Conservation (phyloP, 2,113 vertebrate species). For the Xenus cinereus region DNA sequence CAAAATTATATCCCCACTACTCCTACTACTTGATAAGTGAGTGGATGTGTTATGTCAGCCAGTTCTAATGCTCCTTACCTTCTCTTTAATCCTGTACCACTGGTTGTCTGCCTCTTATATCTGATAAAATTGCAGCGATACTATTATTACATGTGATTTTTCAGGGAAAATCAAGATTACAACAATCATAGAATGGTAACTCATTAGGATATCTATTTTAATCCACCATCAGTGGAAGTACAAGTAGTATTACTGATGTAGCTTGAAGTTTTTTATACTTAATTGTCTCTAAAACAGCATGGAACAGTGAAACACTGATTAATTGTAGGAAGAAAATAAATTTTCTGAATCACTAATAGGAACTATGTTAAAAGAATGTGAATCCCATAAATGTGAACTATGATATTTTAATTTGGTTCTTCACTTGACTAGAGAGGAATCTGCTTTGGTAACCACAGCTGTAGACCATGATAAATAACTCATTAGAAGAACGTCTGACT, state of each 20-base stretch:
- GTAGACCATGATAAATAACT: not conserved
- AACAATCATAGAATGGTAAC: not conserved
- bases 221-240: not conserved
- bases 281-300: not conserved
- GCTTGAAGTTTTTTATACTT: not conserved
- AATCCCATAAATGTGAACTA: not conserved
- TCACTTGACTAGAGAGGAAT: not conserved
- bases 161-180: not conserved
- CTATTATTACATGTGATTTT: not conserved
- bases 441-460: not conserved
- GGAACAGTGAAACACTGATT: not conserved
- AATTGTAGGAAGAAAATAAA: not conserved
- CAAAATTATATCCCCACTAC: not conserved
- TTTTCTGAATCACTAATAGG: not conserved
- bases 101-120: not conserved
- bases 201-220: not conserved
- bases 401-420: slow-evolving; percentile 30
- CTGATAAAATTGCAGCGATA: not conserved
- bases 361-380: not conserved
- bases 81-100: not conserved
- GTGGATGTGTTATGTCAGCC: not conserved
- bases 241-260: not conserved
- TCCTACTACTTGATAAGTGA: not conserved
- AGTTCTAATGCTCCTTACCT: not conserved
- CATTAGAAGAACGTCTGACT: not conserved